These are phyloP conservation scores for Nematolebias whitei DNA, from an alignment of 2,113 vertebrate species.

Conservation along the genomic window DNA sequence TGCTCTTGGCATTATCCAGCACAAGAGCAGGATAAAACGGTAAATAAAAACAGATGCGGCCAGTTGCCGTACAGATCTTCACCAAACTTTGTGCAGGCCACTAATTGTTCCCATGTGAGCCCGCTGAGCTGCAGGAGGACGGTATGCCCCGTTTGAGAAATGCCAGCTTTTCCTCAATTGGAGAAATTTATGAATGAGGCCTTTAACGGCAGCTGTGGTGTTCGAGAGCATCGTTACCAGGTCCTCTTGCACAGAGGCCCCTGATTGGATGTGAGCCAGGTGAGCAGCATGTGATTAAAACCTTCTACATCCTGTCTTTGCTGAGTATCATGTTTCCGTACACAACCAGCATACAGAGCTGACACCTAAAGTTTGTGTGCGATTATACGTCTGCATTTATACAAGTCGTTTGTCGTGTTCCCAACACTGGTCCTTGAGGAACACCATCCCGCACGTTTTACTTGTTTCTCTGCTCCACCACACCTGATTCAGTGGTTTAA, in stretches of 20 bases:
- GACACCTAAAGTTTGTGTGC: conserved; percentile 10
- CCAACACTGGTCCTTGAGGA: too few relatives aligned
- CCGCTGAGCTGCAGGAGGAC: conserved; percentile 57
- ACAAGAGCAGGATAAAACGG: conserved; percentile 72
- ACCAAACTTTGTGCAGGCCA: conserved; percentile 73
- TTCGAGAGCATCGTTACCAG: too few relatives aligned
- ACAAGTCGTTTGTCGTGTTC: too few relatives aligned
- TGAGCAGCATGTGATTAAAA: conserved; percentile 75
- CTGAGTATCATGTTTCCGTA: conserved; percentile 53
- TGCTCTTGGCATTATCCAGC: conserved; percentile 78
- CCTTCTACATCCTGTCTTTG: conserved; percentile 62
- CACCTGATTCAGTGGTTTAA: too few relatives aligned
- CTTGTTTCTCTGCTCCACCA: too few relatives aligned
- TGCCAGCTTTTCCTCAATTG: conserved; percentile 66
- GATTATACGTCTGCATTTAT: background rate
- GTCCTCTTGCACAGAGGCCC: conserved; percentile 75
- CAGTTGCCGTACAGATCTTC: conserved; percentile 78
- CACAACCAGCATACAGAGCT: conserved; percentile 18
- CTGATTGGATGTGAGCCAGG: conserved; percentile 54
- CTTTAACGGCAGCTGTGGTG: conserved; percentile 43
- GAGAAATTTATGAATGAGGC: conserved; percentile 78
- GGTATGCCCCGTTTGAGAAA: conserved; percentile 63
- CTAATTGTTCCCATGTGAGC: conserved; percentile 82
- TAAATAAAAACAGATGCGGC: conserved; percentile 85
- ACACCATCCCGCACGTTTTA: too few relatives aligned